phyloP scores from a whole-genome alignment of 2,113 vertebrate genomes.

The Nansenia antarctica region DNA sequence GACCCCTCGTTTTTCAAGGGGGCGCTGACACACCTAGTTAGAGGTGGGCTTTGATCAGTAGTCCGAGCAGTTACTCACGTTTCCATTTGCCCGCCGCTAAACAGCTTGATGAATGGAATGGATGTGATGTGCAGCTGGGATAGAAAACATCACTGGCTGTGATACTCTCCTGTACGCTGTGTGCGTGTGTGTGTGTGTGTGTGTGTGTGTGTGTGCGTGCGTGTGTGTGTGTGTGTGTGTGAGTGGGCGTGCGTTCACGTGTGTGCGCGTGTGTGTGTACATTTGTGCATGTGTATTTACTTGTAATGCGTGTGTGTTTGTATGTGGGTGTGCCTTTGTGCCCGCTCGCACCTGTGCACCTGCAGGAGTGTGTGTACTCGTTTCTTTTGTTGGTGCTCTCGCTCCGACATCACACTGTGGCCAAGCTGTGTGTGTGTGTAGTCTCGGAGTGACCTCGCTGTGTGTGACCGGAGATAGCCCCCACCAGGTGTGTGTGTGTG shows the following conservation, averaged over 20 bases:
- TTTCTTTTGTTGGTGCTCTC: background rate
- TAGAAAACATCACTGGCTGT: background rate
- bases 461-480: background rate
- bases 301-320: background rate
- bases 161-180: background rate
- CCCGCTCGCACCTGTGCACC: background rate
- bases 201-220: background rate
- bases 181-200: background rate
- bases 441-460: background rate
- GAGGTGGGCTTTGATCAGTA: slow-evolving; percentile 36
- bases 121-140: background rate
- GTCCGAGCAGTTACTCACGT: slow-evolving; percentile 35
- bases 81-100: slow-evolving; percentile 36
- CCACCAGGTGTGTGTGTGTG: background rate
- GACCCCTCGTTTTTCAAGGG: background rate
- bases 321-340: background rate
- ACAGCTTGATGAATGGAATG: slow-evolving; percentile 28
- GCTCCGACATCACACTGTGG: background rate
- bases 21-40: slow-evolving; percentile 19
- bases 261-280: background rate
- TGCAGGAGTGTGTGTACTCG: background rate
- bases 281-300: background rate
- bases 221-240: background rate
- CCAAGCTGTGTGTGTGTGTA: slow-evolving; percentile 3
- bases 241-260: background rate